Base-by-base conservation (phyloP, 2,113 vertebrate genomes). In the Strix aluco region DNA sequence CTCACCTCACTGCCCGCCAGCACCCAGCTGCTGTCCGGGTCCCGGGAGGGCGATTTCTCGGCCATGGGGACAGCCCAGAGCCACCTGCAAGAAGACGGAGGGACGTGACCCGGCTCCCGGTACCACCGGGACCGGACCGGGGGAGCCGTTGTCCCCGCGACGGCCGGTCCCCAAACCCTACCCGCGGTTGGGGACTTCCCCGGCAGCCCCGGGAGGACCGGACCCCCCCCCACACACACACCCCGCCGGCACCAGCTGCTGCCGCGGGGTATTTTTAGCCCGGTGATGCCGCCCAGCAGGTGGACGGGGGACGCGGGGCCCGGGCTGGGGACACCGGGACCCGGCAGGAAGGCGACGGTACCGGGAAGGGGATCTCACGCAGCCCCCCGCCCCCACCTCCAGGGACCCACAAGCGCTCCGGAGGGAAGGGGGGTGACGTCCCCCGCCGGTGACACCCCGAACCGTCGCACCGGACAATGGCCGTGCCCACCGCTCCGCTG, bases 11-110 rank as follows among this genome's bases (percentile, higher is more conserved):
- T 40, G 32, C 97, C 97, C 0, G 97, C 92, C 29, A 98, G 95
- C 81, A 98, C 97, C 98, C 98, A 98, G 91, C 93, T 97, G 75
- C 97, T 92, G n/a, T 98, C 98, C 2, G 96, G 80, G 59, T 98
- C 98, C 72, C 93, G 79, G 36, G 93, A 92, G 22, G 90, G 83
- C 3, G 62, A 61, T 15, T 88, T 78, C 59, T 97, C 95, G 1
- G 96, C 96, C 98, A 98, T 98, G 13, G 62, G 62, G 70, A 22
- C 34, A 18, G 51, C 13, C 52, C 17, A 10, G 81, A 10, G 18
- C 29, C 80, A 91, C 96, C 98, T 98, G 96, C 38, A 27, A 36
- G 66, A 91, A 62, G 38, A 63, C 14, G 4, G 77, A 86, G 0
- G 47, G 73, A 59, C 21, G 10, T 1, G 23, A 75, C 34, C 55